Evolutionary conservation across 2,113 vertebrate species (phyloP).

Genomic region (Menura novaehollandiae): DNA sequence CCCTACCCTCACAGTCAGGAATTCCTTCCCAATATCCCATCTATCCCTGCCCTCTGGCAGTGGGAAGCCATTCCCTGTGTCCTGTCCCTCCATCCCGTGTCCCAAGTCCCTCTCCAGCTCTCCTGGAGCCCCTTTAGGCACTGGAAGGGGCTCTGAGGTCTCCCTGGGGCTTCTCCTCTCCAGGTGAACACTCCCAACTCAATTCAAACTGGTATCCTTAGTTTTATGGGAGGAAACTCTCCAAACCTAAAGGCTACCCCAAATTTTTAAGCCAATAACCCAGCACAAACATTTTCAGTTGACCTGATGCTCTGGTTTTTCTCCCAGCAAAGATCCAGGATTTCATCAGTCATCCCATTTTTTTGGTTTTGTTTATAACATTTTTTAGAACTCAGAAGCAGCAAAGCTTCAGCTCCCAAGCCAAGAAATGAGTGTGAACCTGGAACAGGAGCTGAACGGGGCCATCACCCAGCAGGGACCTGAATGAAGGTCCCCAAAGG

Average conservation of each 20-base stretch:
- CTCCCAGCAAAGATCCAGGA: not conserved
- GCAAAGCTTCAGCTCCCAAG: not conserved
- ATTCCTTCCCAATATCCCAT: not conserved
- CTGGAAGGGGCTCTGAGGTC: not conserved
- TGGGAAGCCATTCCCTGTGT: not conserved
- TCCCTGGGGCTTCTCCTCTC: no score
- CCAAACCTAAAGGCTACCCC: not conserved
- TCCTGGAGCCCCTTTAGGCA: not conserved
- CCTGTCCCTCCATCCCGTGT: not conserved
- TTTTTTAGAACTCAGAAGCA: not conserved
- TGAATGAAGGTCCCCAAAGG: no score
- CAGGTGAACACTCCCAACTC: not conserved
- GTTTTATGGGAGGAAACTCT: not conserved
- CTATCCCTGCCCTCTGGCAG: not conserved
- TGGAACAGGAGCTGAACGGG: not conserved
- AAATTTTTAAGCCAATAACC: not conserved
- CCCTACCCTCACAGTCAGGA: not conserved
- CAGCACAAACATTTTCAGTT: not conserved
- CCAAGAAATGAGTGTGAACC: not conserved
- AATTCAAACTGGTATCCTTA: not conserved
- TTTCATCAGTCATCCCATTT: not conserved
- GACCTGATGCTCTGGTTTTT: rapidly evolving
- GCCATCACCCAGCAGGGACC: rapidly evolving
- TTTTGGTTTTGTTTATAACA: not conserved
- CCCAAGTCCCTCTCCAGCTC: not conserved